Base-by-base conservation (phyloP, 2,797 vertebrate genomes). In the Carapus acus region DNA sequence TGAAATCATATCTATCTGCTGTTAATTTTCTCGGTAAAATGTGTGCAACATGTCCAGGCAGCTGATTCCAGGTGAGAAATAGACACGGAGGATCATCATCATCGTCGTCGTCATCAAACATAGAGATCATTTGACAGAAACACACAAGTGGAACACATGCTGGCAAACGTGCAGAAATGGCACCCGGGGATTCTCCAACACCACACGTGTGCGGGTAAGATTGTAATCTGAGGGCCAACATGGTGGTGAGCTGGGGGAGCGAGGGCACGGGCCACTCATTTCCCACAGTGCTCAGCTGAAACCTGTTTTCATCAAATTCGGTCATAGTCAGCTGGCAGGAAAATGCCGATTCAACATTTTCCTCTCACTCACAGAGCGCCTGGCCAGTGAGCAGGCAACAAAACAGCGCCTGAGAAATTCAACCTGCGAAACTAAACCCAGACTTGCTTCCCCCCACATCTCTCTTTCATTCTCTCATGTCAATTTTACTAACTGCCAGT, bases 231-330 rank as follows among this genome's bases (percentile, higher is more conserved):
- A 70, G 39, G 51, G 45, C n/a, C n/a, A n/a, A n/a, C 40, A 12
- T 40, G 56, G 18, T 16, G 62, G 45, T 8, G 34, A 54, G 22
- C 18, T 45, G 13, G 39, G 20, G 17, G 43, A 59, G 62, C 57
- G 51, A 66, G 22, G 34, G 31, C 63, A 20, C 34, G 54, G 62
- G 37, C 63, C 36, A 20, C 20, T 12, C 36, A 17, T 64, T 87
- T 87, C 61, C 70, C 71, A 72, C 65, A 60, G 53, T 47, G 64
- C 79, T 86, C 80, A 86, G 84, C 84, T 84, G 49, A 78, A 80
- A 42, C 43, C n/a, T 20, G 29, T 38, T 36, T 49, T 33, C 29
- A 45, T 20, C 45, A 19, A 45, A 54, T 43, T 77, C 60, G 17
- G 62, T 74, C 69, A 56, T 39, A 49, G 71, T 81, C 65, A 70